These are phyloP conservation scores for Steatocranus sp. DNA, from an alignment of 2,797 vertebrate species.

Conservation along the genomic window DNA sequence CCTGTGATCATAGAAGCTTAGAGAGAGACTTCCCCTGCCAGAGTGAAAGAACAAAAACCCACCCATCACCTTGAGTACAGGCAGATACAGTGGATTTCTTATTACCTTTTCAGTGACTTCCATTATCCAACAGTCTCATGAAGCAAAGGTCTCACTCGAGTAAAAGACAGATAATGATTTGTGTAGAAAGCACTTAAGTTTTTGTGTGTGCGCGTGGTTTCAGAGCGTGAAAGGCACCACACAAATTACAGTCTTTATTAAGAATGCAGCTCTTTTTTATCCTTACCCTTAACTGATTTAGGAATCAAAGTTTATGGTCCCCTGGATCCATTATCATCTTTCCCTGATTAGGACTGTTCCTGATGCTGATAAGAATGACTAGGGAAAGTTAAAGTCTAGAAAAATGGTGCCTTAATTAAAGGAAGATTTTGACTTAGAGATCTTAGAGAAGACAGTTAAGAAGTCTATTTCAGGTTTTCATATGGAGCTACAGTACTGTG, in stretches of 20 bases:
- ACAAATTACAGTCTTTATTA: neutral
- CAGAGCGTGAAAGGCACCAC: neutral
- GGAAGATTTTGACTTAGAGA: neutral
- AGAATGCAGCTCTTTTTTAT: neutral
- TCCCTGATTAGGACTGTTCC: neutral
- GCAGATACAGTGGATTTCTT: conserved; percentile 53
- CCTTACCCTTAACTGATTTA: neutral
- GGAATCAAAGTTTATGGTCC: neutral
- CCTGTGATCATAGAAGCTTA: conserved; percentile 23
- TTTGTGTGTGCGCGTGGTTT: neutral
- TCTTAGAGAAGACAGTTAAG: neutral
- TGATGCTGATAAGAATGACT: neutral
- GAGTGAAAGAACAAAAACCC: conserved; percentile 33
- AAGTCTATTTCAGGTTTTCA: neutral
- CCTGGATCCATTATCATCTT: neutral
- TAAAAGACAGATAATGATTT: conserved; percentile 6
- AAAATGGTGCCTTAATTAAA: neutral
- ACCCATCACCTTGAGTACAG: conserved; percentile 40
- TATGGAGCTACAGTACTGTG: neutral
- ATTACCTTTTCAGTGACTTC: conserved; percentile 53
- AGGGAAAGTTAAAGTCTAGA: neutral
- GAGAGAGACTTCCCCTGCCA: neutral
- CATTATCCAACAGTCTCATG: conserved; percentile 36
- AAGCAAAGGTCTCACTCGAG: neutral
- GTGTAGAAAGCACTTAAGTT: neutral